Evolutionary conservation across 2,113 vertebrate genomes (phyloP), one percentile per base, ranked within the genome.

Genomic region (Phasianus colchicus): DNA sequence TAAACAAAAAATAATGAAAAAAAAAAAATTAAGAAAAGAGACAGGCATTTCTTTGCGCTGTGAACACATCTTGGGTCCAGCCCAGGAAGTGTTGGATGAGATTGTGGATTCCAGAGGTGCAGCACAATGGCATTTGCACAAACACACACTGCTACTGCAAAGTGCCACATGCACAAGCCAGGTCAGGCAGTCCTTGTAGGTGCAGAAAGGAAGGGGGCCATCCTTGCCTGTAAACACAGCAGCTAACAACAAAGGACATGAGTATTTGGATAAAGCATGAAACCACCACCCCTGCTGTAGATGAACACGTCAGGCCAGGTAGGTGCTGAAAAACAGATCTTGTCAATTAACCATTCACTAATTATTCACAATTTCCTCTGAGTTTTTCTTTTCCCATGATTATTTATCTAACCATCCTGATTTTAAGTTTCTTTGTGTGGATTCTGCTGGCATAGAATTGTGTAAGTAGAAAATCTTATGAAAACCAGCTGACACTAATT

Each of bases 401-500:
- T 60, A 80, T 88, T 85, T 87, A 83, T n/a, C 76, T 64, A 74
- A 47, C 9, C 40, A 60, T 52, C 50, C n/a, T 34, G 32, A 70
- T 45, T 81, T 84, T 54, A 73, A 47, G 72, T 82, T 92, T 48
- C 30, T 85, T 84, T 89, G 64, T 92, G 64, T 40, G 73, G 69
- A 67, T 70, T 89, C 50, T 93, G 64, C 50, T 90, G 75, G 82
- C 45, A 83, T 25, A 63, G 36, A 72, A 47, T 38, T 64, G 36
- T 20, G 4, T 60, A 74, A 91, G 60, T 61, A 76, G 76, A 83
- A 92, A 79, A 85, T 64, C 24, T 63, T 93, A 79, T 2, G 24
- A 84, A 93, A 93, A 74, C 8, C 64, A 95, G 65, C 75, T 89
- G 78, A 84, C 54, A 70, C 18, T 72, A 66, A 90, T 38, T 89